These are phyloP conservation scores for Criorhina ranunculi DNA, from an alignment of 2,888 invertebrate genomes.

Conservation along the genomic window DNA sequence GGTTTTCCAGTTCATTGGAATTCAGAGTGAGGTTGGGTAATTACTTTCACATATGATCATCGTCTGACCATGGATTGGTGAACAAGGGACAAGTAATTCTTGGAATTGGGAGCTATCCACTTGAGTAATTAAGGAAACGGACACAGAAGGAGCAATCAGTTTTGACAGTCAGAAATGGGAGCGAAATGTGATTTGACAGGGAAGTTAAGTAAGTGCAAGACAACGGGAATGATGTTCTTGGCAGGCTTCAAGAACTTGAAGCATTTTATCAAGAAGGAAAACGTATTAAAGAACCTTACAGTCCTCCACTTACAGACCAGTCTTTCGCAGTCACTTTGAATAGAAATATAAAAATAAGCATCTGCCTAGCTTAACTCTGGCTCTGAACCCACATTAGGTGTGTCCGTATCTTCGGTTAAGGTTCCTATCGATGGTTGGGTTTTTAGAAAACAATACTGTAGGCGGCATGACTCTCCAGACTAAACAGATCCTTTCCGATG, in stretches of 20 bases:
- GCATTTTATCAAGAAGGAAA: neutral
- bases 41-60: conserved; percentile 48
- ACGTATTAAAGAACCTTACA: no score
- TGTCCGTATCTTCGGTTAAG: no score
- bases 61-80: conserved; percentile 4
- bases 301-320: no score
- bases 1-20: conserved; percentile 12
- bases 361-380: no score
- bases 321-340: no score
- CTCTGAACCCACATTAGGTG: no score
- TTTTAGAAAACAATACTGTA: no score
- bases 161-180: conserved; percentile 35
- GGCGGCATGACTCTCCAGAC: no score
- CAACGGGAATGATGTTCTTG: neutral
- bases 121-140: conserved; percentile 44
- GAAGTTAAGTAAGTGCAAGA: neutral
- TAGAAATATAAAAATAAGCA: no score
- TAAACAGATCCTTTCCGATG: no score
- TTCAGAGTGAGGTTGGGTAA: conserved; percentile 9
- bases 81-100: conserved; percentile 33
- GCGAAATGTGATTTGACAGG: neutral
- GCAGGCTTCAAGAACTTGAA: no score
- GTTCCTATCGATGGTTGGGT: no score
- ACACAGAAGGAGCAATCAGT: conserved; percentile 48
- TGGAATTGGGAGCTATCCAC: conserved; percentile 45